Percentiles rank a stretch among this genome's conserved stretches.
phyloP scores from a whole-genome alignment of 2,888 invertebrate species.

The Cephus rjabovi region DNA sequence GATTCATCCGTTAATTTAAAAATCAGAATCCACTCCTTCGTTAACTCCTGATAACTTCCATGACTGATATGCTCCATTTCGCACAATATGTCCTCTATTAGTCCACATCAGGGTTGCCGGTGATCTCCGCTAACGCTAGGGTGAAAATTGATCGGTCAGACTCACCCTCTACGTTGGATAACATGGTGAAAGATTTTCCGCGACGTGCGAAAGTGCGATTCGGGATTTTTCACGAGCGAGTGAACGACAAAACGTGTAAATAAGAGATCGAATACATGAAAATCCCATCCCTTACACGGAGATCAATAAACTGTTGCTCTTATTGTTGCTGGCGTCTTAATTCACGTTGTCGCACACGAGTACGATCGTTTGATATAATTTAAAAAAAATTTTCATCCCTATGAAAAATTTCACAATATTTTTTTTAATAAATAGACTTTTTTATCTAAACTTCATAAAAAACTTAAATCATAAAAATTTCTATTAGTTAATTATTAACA shows the following conservation, averaged over 20 bases:
- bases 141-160: constrained; percentile 3
- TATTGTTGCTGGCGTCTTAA: not conserved
- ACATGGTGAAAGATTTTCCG: constrained; percentile 19
- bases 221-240: constrained; percentile 26
- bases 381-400: too few relatives aligned
- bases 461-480: not conserved
- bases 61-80: constrained; percentile 33
- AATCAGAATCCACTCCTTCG: not conserved
- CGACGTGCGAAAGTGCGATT: constrained; percentile 26
- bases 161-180: not conserved
- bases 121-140: not conserved
- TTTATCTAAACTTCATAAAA: not conserved
- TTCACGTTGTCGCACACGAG: too few relatives aligned
- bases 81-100: constrained; percentile 50
- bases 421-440: not conserved
- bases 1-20: not conserved
- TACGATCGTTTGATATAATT: too few relatives aligned
- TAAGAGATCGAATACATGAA: constrained; percentile 21
- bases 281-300: constrained; percentile 23
- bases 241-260: constrained; percentile 33
- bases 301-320: constrained; percentile 21
- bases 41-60: not conserved
- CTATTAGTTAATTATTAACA: not conserved
- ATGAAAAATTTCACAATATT: not conserved
- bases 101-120: constrained; percentile 29